Evolutionary conservation across 2,888 invertebrate species (phyloP), one percentile per base, ranked within the genome.

Genomic region (Deilephila elpenor): DNA sequence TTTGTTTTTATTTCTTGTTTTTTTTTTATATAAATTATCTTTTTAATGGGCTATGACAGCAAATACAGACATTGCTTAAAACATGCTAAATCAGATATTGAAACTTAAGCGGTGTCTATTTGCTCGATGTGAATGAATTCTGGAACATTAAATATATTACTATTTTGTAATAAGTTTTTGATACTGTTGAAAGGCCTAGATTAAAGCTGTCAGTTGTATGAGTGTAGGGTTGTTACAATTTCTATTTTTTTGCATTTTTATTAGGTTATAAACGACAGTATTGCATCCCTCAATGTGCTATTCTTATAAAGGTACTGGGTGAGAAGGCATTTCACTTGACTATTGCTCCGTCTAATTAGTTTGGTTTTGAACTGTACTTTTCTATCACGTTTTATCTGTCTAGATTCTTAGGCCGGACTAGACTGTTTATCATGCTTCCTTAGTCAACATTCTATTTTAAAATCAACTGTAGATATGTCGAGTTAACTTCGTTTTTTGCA

Each of bases 331-430:
- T 20, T 44, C 25, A 44, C 5, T 67, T 67, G 67, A 67, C 51
- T 51, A 25, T 67, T 51, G 17, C 67, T 25, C 44, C 44, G 51
- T 67, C 44, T 67, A 67, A 44, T 51, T 67, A 44, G 25, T 71
- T 70, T 71, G 59, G 59, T 44, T 59, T 73, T 20, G 25, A 61
- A 67, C 61, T 62, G 72, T 70, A 25, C 62, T 70, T 71, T 32
- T 14, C 53, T 56, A 59, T 67, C 25, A 25, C 7, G 7, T 6
- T 20, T 51, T 67, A 20, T n/a, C 44, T 5, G 25, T 25, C 20
- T 44, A 20, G 11, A 14, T 60, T 60, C 14, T 60, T 60, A 20
- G 25, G 11, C n/a, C 59, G 34, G 11, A 20, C 37, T 8, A 62
- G 25, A 59, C n/a, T 11, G 1, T 62, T 29, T 19, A 7, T 32